Conservation (phyloP, 2,888 invertebrate genomes). For the Aleiodes alternator region DNA sequence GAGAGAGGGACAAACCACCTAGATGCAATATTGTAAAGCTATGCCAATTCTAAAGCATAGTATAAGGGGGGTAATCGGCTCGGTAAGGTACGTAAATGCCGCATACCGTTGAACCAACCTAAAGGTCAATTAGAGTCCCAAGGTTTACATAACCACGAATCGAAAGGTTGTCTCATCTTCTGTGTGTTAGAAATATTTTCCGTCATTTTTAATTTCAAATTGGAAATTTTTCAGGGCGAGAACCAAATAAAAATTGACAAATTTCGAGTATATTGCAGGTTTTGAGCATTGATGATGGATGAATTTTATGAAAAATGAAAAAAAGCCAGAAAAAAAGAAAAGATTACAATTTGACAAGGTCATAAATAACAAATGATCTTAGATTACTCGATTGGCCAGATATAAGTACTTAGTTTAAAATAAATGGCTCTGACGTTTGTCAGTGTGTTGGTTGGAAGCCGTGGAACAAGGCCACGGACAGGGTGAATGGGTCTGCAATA, state of each 20-base stretch:
- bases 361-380: constrained; percentile 9
- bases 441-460: not conserved
- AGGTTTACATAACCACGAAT: constrained; percentile 72
- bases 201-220: constrained; percentile 16
- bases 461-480: constrained; percentile 44
- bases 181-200: constrained; percentile 30
- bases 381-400: constrained; percentile 6
- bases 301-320: too few relatives aligned
- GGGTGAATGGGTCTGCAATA: constrained; percentile 37
- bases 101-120: constrained; percentile 70
- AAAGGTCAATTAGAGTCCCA: constrained; percentile 71
- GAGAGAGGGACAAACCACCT: constrained; percentile 30
- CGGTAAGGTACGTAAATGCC: constrained; percentile 68
- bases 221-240: constrained; percentile 1
- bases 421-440: constrained; percentile 7
- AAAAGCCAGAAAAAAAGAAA: too few relatives aligned
- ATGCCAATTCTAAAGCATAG: constrained; percentile 15
- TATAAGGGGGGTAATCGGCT: constrained; percentile 27
- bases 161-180: constrained; percentile 71
- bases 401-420: not conserved
- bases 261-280: too few relatives aligned
- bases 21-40: not conserved
- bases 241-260: too few relatives aligned
- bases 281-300: too few relatives aligned
- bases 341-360: not conserved